These are phyloP conservation scores for Trichopoda pennipes DNA, from an alignment of 2,888 invertebrate species.

Conservation along the genomic window DNA sequence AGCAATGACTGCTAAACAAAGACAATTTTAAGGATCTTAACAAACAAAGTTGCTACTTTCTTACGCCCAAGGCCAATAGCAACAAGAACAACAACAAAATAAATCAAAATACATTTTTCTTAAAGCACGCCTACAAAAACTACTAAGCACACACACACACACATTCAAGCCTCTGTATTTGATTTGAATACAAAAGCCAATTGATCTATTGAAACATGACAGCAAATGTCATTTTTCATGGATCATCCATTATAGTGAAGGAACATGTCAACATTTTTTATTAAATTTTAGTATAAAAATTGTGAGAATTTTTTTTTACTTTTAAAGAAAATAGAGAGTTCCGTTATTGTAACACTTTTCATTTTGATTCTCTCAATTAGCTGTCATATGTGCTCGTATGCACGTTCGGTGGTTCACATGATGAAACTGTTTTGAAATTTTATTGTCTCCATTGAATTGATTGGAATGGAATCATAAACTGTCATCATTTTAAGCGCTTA, in stretches of 20 bases:
- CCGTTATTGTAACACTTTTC: constrained; percentile 41
- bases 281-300: constrained; percentile 19
- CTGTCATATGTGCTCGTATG: constrained; percentile 56
- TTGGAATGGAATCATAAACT: constrained; percentile 60
- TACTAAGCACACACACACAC: not conserved
- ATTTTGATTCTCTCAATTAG: constrained; percentile 58
- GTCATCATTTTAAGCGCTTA: constrained; percentile 61
- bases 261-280: constrained; percentile 75
- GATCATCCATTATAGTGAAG: constrained; percentile 77
- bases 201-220: constrained; percentile 49
- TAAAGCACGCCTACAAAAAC: constrained; percentile 49
- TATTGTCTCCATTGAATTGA: constrained; percentile 56
- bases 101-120: not conserved
- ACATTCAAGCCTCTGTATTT: no score
- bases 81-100: not conserved
- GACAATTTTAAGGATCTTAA: constrained; percentile 75
- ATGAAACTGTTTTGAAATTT: constrained; percentile 36
- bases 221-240: constrained; percentile 74
- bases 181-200: no score
- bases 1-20: constrained; percentile 19
- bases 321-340: not conserved
- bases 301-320: constrained; percentile 43
- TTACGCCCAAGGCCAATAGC: constrained; percentile 72
- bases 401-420: not conserved
- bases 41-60: constrained; percentile 76